Base-by-base conservation (phyloP, 2,797 vertebrate genomes). In the Cryptoprocta ferox region DNA sequence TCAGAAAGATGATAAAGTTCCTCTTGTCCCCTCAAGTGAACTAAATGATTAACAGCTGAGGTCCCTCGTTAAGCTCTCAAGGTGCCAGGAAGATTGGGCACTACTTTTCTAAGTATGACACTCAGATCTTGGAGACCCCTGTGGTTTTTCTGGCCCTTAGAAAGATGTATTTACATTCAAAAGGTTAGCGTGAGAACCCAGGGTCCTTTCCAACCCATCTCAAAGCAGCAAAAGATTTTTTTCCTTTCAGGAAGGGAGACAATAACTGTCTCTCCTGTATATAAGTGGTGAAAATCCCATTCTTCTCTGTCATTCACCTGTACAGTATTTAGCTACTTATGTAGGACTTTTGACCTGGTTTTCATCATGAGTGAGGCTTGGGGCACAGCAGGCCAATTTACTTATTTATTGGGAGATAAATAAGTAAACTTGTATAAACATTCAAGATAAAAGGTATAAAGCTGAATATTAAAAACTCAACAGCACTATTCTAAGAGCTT, bases 341-440 rank as follows among this genome's bases (percentile, higher is more conserved):
- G 32, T 6, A 71, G n/a, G 16, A 45, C 42, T 59, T 82, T 80
- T 82, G 45, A 12, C 14, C 45, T 48, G 42, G 21, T 15, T 91
- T 89, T 68, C 56, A 65, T 81, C 21, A 63, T 14, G 6, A 5
- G 35, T 85, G 56, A 81, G 35, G 21, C 82, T 68, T 84, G 70
- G 66, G 61, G 24, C 32, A 66, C 83, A n/a, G 28, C 30, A 68
- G 45, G 1, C 16, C 9, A 7, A 42, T 82, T 93, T 28, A 9
- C 80, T 88, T 88, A 59, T 50, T 96, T 93, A 50, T 89, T 81
- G 11, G n/a, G 73, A 92, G 14, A 21, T 39, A 86, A 32, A 26
- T 66, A 37, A 94, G n/a, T 70, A 89, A 83, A 18, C 53, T 82
- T 45, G 6, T 81, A 30, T 85, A 53, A 89, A 4, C 61, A 70